These are phyloP conservation scores for Psilopogon haemacephalus DNA, from an alignment of 2,113 vertebrate genomes.

Conservation along the genomic window DNA sequence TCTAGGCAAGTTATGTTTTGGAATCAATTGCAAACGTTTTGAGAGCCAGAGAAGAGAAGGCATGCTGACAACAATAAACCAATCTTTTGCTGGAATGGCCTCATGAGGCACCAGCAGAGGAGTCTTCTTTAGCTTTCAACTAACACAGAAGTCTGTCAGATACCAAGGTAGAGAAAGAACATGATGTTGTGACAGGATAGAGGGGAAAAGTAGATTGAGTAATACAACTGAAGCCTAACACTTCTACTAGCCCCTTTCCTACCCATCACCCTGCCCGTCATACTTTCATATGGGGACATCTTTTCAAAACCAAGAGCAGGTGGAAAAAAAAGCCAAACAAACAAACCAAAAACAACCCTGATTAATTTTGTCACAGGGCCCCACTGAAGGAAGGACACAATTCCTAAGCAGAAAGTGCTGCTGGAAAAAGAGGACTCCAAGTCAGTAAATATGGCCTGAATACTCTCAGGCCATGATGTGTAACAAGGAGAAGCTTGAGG, in stretches of 20 bases:
- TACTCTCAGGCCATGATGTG: slow-evolving; percentile 50
- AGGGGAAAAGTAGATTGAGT: not conserved
- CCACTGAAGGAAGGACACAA: slow-evolving; percentile 51
- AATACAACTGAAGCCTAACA: not conserved
- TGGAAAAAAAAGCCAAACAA: not conserved
- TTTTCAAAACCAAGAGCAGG: not conserved
- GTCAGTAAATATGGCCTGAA: slow-evolving; percentile 58
- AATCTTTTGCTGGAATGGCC: not conserved
- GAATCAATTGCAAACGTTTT: slow-evolving; percentile 6
- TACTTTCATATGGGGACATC: not conserved
- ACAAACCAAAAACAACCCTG: not conserved
- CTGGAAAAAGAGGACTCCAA: slow-evolving; percentile 60
- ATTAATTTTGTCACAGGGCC: slow-evolving; percentile 61
- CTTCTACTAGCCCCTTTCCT: not conserved
- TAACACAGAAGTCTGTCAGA: not conserved
- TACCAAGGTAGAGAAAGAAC: not conserved
- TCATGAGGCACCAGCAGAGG: not conserved
- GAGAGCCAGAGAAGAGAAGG: slow-evolving; percentile 25
- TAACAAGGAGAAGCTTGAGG: slow-evolving; percentile 60
- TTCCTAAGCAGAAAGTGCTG: slow-evolving; percentile 70
- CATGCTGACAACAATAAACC: not conserved
- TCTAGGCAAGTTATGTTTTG: slow-evolving; percentile 16
- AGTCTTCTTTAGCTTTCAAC: not conserved
- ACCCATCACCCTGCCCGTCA: not conserved
- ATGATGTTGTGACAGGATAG: not conserved